A percentile compares a stretch with the other conserved stretches of the same genome.
Conservation (phyloP, 2,797 vertebrate species). For the Uromys caudimaculatus region DNA sequence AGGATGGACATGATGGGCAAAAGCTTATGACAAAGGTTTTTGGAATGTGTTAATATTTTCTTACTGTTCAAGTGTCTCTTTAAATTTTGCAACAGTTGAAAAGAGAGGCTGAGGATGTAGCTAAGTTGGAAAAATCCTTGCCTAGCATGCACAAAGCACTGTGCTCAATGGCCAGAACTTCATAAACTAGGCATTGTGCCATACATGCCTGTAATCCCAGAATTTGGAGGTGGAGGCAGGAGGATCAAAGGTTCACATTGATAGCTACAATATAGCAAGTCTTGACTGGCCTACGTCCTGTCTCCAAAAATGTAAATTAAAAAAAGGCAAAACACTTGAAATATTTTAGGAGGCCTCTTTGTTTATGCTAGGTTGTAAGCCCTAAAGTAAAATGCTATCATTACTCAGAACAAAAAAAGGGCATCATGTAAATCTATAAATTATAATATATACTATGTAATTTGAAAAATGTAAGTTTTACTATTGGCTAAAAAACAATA, state of each 20-base stretch:
- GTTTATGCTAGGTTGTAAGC: neutral
- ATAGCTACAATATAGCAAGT: neutral
- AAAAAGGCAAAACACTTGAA: conserved; percentile 25
- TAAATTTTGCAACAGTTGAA: conserved; percentile 37
- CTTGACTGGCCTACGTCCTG: neutral
- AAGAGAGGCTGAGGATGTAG: neutral
- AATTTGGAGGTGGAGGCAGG: neutral
- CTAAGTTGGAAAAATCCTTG: neutral
- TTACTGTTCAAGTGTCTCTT: conserved; percentile 18
- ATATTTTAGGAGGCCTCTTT: neutral
- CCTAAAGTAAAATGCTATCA: neutral
- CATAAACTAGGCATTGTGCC: neutral
- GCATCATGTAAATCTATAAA: conserved; percentile 11
- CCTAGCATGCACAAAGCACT: neutral
- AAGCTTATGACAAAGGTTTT: conserved; percentile 29
- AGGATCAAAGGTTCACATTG: neutral
- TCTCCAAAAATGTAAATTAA: neutral
- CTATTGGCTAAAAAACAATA: conserved; percentile 27
- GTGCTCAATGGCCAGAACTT: neutral
- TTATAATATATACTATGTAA: neutral
- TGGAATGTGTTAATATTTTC: conserved; percentile 16
- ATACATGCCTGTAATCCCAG: neutral
- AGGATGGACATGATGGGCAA: neutral
- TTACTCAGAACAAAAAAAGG: conserved; percentile 14
- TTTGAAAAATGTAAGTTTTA: conserved; percentile 36